These are phyloP conservation scores for Homalodisca vitripennis DNA, from an alignment of 1,140 invertebrate species.

Conservation along the genomic window DNA sequence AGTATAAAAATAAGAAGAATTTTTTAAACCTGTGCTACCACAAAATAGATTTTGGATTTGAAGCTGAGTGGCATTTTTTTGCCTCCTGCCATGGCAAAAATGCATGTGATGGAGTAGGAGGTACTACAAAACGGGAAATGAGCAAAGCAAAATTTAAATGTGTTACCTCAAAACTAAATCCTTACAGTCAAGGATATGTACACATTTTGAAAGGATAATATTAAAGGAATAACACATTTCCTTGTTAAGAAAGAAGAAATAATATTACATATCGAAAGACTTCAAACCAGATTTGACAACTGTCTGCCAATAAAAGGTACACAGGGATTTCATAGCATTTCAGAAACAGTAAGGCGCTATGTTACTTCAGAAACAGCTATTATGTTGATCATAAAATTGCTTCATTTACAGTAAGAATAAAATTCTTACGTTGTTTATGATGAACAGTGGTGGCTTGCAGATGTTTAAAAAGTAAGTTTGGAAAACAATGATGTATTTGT, in stretches of 20 bases:
- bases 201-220: conserved; percentile 7
- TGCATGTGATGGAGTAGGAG: too few species aligned
- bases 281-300: background rate
- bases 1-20: conserved; percentile 47
- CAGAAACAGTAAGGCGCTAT: background rate
- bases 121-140: background rate
- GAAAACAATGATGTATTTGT: too few species aligned
- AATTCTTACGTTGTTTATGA: too few species aligned
- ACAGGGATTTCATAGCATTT: too few species aligned
- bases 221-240: conserved; percentile 6
- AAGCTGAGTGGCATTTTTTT: too few species aligned
- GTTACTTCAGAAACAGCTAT: background rate
- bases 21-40: conserved; percentile 44
- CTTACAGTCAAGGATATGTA: background rate
- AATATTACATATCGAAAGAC: too few species aligned
- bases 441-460: too few species aligned
- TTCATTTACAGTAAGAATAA: background rate
- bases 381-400: background rate
- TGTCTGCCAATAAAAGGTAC: background rate
- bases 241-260: conserved; percentile 8
- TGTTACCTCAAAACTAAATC: background rate
- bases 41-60: too few species aligned
- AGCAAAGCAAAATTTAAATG: background rate
- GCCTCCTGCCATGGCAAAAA: too few species aligned
- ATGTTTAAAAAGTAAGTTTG: too few species aligned